phyloP scores from a whole-genome alignment of 2,113 vertebrate genomes.

The Poeciliopsis turrubarensis region DNA sequence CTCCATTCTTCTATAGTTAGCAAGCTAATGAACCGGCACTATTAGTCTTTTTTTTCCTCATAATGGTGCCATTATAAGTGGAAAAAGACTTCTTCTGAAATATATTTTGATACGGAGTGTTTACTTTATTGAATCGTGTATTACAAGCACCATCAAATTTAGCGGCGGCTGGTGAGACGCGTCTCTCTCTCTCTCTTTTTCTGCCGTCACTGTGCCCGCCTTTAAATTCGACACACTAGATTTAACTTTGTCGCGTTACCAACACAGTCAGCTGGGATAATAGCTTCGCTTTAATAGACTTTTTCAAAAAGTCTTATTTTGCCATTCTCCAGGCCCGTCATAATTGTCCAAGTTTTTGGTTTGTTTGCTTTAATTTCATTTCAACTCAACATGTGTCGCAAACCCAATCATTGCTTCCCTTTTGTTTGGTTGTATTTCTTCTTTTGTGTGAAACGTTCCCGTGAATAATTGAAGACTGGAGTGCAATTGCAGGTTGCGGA shows the following conservation, averaged over 20 bases:
- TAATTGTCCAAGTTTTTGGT: not conserved
- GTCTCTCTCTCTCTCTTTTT: conserved; percentile 20
- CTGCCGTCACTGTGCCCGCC: conserved; percentile 37
- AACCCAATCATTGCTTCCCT: not conserved
- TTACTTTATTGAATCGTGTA: conserved; percentile 72
- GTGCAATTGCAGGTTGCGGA: not conserved
- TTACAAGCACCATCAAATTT: conserved; percentile 60
- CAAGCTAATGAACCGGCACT: conserved; percentile 64
- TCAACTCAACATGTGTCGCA: no score
- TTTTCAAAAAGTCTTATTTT: conserved; percentile 39
- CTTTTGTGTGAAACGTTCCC: not conserved
- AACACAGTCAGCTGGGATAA: conserved; percentile 55
- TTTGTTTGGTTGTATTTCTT: not conserved
- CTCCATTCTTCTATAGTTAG: conserved; percentile 51
- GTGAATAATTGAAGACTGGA: conserved; percentile 4
- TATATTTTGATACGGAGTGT: conserved; percentile 62
- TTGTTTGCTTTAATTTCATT: no score
- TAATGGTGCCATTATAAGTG: conserved; percentile 56
- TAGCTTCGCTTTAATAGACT: conserved; percentile 58
- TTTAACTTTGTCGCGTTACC: conserved; percentile 60
- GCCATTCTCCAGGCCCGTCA: not conserved
- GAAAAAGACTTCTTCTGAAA: conserved; percentile 48
- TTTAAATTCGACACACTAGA: conserved; percentile 67
- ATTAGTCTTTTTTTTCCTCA: conserved; percentile 40
- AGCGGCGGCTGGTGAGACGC: conserved; percentile 21